phyloP scores from a whole-genome alignment of 1,140 invertebrate genomes.

The Lutraria rhynchaena region DNA sequence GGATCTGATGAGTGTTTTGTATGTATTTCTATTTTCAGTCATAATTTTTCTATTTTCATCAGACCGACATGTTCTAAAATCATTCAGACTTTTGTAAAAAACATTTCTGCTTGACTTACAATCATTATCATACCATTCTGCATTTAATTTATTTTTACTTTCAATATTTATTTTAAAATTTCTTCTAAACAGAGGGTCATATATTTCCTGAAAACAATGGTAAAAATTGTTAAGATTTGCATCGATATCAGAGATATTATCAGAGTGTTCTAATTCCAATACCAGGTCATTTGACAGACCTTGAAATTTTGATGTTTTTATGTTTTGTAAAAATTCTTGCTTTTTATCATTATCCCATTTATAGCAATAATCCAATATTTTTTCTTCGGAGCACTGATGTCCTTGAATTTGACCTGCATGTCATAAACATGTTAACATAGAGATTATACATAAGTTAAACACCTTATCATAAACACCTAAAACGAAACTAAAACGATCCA shows the following conservation, averaged over 20 bases:
- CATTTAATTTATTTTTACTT: neutral
- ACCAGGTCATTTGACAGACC: neutral
- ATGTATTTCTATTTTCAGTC: neutral
- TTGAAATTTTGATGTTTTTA: neutral
- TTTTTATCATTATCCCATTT: no score
- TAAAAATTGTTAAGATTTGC: constrained; percentile 2
- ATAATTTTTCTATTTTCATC: constrained; percentile 1
- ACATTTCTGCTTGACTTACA: neutral
- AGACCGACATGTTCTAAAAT: neutral
- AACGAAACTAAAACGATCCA: no score
- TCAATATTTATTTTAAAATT: neutral
- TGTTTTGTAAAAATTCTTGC: neutral
- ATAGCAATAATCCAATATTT: neutral
- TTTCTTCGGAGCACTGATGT: neutral
- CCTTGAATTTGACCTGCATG: neutral
- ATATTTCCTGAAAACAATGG: neutral
- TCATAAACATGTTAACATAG: no score
- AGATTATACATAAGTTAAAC: no score
- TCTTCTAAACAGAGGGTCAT: neutral
- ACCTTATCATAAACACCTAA: no score
- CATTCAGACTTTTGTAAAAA: constrained; percentile 15
- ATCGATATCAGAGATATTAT: neutral
- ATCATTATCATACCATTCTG: constrained; percentile 34
- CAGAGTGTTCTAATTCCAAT: neutral
- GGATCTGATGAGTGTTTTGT: constrained; percentile 1